phyloP scores from a whole-genome alignment of 2,113 vertebrate genomes.

The Lagenorhynchus albirostris region DNA sequence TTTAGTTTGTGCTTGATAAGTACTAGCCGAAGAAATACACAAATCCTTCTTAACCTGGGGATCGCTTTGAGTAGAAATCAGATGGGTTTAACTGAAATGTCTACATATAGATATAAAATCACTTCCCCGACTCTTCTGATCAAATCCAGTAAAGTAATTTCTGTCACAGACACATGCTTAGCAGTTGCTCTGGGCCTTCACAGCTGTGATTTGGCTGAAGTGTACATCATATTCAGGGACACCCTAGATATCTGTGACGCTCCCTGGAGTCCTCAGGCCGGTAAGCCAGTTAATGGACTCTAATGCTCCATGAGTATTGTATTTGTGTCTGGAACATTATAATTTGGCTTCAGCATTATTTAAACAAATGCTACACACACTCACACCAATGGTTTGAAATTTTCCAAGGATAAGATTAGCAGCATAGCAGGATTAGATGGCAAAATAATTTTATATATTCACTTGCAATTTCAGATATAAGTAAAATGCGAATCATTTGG shows the following conservation, averaged over 20 bases:
- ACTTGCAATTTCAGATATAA: slow-evolving; percentile 22
- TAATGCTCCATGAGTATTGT: background rate
- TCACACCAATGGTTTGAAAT: background rate
- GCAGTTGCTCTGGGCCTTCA: background rate
- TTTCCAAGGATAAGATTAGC: slow-evolving; percentile 33
- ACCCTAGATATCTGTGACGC: background rate
- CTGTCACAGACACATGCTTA: background rate
- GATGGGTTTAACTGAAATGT: background rate
- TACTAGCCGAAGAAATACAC: background rate
- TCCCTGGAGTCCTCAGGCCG: slow-evolving; percentile 5
- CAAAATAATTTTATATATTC: slow-evolving; percentile 37
- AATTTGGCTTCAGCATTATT: slow-evolving; percentile 10
- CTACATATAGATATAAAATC: background rate
- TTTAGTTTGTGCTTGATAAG: background rate
- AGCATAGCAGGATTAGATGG: slow-evolving; percentile 22
- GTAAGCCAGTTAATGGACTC: slow-evolving; percentile 41
- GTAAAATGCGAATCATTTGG: background rate
- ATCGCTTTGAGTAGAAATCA: background rate
- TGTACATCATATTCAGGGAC: background rate
- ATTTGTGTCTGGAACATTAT: background rate
- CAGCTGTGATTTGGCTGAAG: background rate
- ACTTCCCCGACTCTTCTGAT: background rate
- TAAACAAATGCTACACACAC: background rate
- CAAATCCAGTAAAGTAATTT: background rate
- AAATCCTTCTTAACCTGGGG: background rate